A percentile compares a stretch with the other conserved stretches of the same genome.
phyloP scores from a whole-genome alignment of 1,140 invertebrate species.

The Zaprionus tsacasi region DNA sequence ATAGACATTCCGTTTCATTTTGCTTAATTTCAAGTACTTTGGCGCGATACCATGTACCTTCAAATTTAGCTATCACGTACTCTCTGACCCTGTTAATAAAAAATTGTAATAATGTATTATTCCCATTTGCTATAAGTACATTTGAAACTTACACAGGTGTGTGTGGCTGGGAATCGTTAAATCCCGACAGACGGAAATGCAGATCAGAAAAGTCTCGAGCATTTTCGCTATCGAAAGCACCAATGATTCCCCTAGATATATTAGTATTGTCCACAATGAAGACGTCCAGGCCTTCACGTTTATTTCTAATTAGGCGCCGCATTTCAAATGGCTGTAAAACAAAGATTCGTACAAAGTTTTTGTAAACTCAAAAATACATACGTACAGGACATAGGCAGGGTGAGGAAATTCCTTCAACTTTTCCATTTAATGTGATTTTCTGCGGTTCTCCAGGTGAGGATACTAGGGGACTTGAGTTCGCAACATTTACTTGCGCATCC shows the following conservation, averaged over 20 bases:
- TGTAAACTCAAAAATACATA: not conserved
- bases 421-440: not conserved
- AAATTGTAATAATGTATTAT: not conserved
- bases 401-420: not conserved
- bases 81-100: slow-evolving; percentile 50
- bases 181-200: slow-evolving; percentile 30
- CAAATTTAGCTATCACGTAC: slow-evolving; percentile 60
- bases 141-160: slow-evolving; percentile 54
- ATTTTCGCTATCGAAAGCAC: slow-evolving; percentile 52
- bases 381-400: slow-evolving; percentile 16
- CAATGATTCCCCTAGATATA: slow-evolving; percentile 59
- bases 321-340: slow-evolving; percentile 50
- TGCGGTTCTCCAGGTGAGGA: not conserved
- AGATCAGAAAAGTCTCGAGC: slow-evolving; percentile 40
- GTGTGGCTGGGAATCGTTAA: slow-evolving; percentile 46
- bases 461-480: not conserved
- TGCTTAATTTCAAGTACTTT: slow-evolving; percentile 50
- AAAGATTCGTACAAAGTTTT: not conserved
- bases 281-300: slow-evolving; percentile 40
- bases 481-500: not conserved
- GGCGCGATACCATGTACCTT: slow-evolving; percentile 62
- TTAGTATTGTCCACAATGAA: slow-evolving; percentile 59
- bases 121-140: not conserved
- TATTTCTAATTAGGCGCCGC: slow-evolving; percentile 11
- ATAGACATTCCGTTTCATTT: slow-evolving; percentile 1